Percentiles rank a stretch among this genome's conserved stretches.
Conservation (phyloP, 1,140 invertebrate genomes). For the Batillaria attramentaria region DNA sequence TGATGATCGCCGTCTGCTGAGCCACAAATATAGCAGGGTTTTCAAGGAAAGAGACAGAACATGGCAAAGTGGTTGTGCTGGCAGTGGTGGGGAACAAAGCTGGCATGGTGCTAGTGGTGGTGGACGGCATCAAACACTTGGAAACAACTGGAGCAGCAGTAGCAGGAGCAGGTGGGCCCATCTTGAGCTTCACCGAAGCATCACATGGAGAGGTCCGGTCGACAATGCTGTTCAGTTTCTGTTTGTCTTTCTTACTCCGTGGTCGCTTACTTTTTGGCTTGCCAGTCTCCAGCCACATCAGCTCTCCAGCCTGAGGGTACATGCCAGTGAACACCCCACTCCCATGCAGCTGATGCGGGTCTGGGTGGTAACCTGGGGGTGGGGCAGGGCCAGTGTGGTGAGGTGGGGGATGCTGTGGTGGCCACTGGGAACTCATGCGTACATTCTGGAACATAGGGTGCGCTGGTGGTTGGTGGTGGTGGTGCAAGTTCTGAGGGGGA, state of each 20-base stretch:
- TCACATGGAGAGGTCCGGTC: constrained; percentile 58
- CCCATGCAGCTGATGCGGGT: background rate
- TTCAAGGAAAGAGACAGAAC: constrained; percentile 84
- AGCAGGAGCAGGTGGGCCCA: background rate
- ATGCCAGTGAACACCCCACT: background rate
- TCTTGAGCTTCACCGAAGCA: background rate
- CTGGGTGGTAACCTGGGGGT: background rate
- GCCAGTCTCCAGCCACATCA: constrained; percentile 42
- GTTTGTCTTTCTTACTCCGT: constrained; percentile 46
- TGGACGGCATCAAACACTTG: constrained; percentile 47
- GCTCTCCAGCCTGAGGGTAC: constrained; percentile 34
- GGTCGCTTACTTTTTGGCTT: constrained; percentile 43
- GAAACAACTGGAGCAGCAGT: background rate
- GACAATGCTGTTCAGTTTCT: constrained; percentile 53
- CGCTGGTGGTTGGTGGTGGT: background rate
- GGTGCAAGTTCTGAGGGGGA: background rate
- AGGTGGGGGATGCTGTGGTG: constrained; percentile 21
- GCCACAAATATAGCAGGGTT: constrained; percentile 88
- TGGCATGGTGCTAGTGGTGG: constrained; percentile 27
- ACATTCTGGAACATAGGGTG: constrained; percentile 32
- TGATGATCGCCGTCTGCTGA: constrained; percentile 67
- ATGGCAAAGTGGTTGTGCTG: constrained; percentile 6
- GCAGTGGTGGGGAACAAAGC: constrained; percentile 19
- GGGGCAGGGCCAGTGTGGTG: constrained; percentile 3
- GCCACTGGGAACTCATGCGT: constrained; percentile 34